Evolutionary conservation across 2,888 invertebrate species (phyloP), one percentile per base, ranked within the genome.

Genomic region (Eurytoma adleriae): DNA sequence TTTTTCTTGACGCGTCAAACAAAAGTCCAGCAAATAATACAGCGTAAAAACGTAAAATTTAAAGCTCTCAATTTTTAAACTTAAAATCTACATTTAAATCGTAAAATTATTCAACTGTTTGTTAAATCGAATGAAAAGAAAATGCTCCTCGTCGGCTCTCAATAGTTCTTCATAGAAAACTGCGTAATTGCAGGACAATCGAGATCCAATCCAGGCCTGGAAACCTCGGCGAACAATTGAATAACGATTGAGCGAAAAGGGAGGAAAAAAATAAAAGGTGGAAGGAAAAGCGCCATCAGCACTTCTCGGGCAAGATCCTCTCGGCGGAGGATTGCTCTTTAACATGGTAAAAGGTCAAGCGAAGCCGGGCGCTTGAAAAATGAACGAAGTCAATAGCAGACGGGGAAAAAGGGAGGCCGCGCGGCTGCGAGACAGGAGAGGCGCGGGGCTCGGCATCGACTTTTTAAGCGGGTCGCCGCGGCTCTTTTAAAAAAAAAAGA

Each of bases 381-480:
- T n/a, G n/a, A 54, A 54, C 40, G 40, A 40, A n/a, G n/a, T 54
- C 14, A 54, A 54, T 54, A n/a, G 16, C 54, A 54, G n/a, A 54
- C 54, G 0, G 54, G 13, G 3, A n/a, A 54, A 54, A 16, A 54
- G 54, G 54, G n/a, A 54, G 54, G 54, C 54, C 14, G 13, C 13
- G 54, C 13, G 54, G 24, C 40, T 12, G 40, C n/a, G 13, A 48
- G 20, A 64, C 13, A 73, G 20, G 27, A 56, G 59, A 20, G 30
- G 1, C 7, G 56, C 18, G n/a, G 54, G 10, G 40, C 10, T 10
- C 10, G 40, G 7, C 40, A 52, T 27, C 18, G 57, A 40, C 57
- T 57, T 40, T 71, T 71, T 71, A 59, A 71, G 48, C 59, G 48
- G 70, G 59, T 71, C 70, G 70, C 40, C 40, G 20, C 30, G 12